Base-by-base conservation (phyloP, 2,888 invertebrate species). In the Volucella inflata region DNA sequence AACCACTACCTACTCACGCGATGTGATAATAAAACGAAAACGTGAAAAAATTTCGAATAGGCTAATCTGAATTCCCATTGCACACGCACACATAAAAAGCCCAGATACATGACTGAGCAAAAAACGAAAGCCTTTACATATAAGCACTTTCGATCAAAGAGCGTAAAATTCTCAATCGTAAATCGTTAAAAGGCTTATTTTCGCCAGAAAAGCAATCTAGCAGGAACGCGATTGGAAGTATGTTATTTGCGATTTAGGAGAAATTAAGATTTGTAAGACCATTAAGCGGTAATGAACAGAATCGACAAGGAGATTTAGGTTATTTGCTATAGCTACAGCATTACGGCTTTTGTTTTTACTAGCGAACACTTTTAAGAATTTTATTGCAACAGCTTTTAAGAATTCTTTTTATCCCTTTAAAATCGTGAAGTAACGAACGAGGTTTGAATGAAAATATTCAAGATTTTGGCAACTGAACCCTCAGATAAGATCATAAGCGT, bases 31-130 rank as follows among this genome's bases (percentile, higher is more conserved):
- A 65, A 59, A 30, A 14, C 36, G 17, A 36, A 51, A 60, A 77
- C 67, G 67, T 77, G 76, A 21, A 68, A 11, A 77, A 77, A 77
- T 77, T 77, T 42, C 21, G 48, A 68, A 76, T 60, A 60, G 76
- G 51, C 53, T 77, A 50, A 68, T 77, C 62, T 17, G 0, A 9
- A 44, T 44, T 42, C 11, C 3, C 36, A 44, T 40, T 21, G 38
- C 50, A 68, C 21, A 55, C 55, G 38, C 10, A 14, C 46, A 51
- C 50, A 50, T n/a, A n/a, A n/a, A 14, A 42, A 62, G 38, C 30
- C 11, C 2, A 40, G 8, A 21, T 11, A 17, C 14, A 57, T 16
- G 16, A 11, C n/a, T 21, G 38, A 40, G 70, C 38, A 57, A 70
- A 55, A 57, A 57, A 70, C 16, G 46, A 44, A 17, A 17, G 21